Conservation (phyloP, 2,113 vertebrate genomes). For the Anser cygnoides region DNA sequence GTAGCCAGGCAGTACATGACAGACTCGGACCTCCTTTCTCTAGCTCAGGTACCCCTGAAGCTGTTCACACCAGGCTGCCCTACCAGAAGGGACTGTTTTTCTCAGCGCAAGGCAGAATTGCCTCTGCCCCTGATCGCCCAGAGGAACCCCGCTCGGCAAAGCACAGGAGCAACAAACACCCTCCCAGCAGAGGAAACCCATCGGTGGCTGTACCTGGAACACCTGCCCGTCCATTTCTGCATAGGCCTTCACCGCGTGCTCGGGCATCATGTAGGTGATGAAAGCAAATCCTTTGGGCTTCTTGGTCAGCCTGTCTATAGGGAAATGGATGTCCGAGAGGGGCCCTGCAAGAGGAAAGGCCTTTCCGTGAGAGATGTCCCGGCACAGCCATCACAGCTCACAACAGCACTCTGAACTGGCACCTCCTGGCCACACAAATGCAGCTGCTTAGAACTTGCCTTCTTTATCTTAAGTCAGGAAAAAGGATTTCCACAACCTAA, state of each 20-base stretch:
- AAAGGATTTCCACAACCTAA: not conserved
- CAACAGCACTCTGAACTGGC: not conserved
- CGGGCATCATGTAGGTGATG: slow-evolving; percentile 92
- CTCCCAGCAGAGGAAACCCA: not conserved
- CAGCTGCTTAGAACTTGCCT: not conserved
- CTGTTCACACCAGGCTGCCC: not conserved
- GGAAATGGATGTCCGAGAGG: slow-evolving; percentile 90
- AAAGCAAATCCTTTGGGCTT: slow-evolving; percentile 97
- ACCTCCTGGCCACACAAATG: not conserved
- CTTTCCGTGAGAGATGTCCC: not conserved
- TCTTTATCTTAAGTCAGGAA: not conserved
- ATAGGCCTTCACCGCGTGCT: slow-evolving; percentile 89
- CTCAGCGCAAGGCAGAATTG: not conserved
- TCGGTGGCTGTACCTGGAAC: slow-evolving; percentile 86
- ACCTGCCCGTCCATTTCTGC: slow-evolving; percentile 89
- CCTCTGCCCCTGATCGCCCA: not conserved
- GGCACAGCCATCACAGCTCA: rapidly evolving
- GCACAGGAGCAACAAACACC: not conserved
- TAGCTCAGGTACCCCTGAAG: not conserved
- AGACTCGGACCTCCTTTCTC: not conserved
- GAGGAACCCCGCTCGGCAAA: not conserved
- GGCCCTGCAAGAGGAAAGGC: slow-evolving; percentile 79
- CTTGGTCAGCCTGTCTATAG: slow-evolving; percentile 91
- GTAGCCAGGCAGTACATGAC: rapidly evolving
- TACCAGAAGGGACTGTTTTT: not conserved